Percentiles rank a stretch among this genome's conserved stretches.
These are phyloP conservation scores for Chrysolina haemoptera DNA, from an alignment of 2,888 invertebrate species.

Conservation along the genomic window DNA sequence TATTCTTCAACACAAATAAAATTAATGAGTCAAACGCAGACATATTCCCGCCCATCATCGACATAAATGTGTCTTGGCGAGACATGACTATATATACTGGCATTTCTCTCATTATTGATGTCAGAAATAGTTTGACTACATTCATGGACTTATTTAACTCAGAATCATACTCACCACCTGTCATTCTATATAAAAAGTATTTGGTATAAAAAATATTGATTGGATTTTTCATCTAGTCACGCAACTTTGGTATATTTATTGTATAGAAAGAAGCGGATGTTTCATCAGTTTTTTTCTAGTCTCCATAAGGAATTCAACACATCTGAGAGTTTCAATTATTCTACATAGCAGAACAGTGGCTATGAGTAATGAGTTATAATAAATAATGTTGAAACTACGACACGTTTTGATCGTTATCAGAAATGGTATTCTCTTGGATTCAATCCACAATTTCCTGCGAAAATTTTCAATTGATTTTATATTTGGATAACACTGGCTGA, in stretches of 20 bases:
- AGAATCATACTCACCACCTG: slow-evolving; percentile 9
- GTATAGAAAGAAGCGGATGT: neutral
- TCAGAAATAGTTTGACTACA: neutral
- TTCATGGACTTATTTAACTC: neutral
- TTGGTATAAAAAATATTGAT: slow-evolving; percentile 2
- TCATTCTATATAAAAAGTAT: neutral
- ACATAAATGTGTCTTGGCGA: too few species aligned
- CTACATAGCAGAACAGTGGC: too few species aligned
- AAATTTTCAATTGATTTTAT: too few species aligned
- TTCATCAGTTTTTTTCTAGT: neutral
- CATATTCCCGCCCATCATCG: too few species aligned
- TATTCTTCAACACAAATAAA: too few species aligned
- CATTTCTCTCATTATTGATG: too few species aligned
- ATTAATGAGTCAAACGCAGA: too few species aligned
- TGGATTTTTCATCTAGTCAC: neutral
- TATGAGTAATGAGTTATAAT: neutral
- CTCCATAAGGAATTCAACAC: neutral
- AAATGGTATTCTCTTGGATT: neutral
- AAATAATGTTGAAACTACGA: neutral
- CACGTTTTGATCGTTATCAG: neutral
- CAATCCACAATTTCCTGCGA: too few species aligned
- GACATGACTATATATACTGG: too few species aligned
- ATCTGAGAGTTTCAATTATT: too few species aligned
- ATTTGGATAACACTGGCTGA: too few species aligned
- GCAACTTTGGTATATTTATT: neutral